Conservation (phyloP, 64 coral and sea anemone species). For the Cladopsammia gracilis region DNA sequence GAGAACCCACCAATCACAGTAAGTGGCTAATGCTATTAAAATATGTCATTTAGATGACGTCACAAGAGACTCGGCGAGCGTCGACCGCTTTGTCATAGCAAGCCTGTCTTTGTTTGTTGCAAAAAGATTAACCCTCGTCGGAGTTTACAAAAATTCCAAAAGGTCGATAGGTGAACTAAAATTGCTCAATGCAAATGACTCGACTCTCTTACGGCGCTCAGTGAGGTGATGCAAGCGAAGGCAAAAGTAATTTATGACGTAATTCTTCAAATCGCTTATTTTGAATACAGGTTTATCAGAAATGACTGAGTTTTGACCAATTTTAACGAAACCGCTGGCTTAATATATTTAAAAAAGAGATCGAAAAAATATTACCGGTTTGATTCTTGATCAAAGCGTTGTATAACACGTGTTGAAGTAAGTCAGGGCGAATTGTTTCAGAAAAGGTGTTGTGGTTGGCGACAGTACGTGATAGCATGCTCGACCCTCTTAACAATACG, state of each 20-base stretch:
- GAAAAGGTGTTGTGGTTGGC: neutral
- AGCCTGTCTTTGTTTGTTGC: neutral
- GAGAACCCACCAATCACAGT: neutral
- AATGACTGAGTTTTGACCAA: neutral
- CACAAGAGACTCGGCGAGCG: neutral
- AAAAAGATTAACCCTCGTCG: neutral
- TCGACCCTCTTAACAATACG: neutral
- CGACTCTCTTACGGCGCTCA: neutral
- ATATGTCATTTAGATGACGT: neutral
- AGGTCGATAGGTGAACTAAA: neutral
- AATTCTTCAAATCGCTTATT: neutral
- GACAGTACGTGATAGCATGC: neutral
- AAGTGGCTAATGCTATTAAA: neutral
- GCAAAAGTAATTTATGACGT: neutral
- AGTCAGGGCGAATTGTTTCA: neutral
- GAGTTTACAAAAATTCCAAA: neutral
- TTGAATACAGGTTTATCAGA: neutral
- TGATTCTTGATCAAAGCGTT: neutral
- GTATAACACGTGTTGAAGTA: neutral
- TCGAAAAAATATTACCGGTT: neutral
- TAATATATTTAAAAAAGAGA: neutral
- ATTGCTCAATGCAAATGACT: neutral
- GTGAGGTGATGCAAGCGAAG: too few relatives aligned
- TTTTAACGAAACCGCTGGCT: neutral
- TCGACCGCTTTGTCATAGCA: neutral